These are phyloP conservation scores for Dryas iulia DNA, from an alignment of 1,140 invertebrate species.

Conservation along the genomic window DNA sequence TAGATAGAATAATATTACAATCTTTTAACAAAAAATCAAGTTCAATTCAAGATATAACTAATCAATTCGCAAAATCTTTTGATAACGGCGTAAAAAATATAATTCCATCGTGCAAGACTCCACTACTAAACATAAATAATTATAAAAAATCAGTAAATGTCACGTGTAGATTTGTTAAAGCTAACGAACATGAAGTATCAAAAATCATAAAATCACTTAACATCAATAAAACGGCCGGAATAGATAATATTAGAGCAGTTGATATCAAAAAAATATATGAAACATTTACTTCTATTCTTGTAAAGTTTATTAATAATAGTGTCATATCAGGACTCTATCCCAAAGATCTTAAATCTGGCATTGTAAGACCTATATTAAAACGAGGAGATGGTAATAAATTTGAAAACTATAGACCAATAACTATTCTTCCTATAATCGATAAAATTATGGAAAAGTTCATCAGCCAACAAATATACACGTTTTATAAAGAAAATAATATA, in stretches of 20 bases:
- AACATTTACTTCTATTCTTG: conserved; percentile 6
- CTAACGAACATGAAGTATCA: too few species aligned
- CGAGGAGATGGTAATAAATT: too few species aligned
- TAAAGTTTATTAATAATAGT: conserved; percentile 17
- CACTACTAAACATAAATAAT: conserved; percentile 3
- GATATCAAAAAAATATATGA: conserved; percentile 12
- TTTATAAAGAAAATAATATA: too few species aligned
- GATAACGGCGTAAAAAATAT: conserved; percentile 2
- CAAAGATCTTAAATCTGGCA: conserved; percentile 11
- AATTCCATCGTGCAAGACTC: neutral
- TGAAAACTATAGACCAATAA: too few species aligned
- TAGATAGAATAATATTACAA: conserved; percentile 7
- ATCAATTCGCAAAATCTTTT: conserved; percentile 14
- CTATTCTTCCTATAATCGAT: too few species aligned
- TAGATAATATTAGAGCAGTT: conserved; percentile 6
- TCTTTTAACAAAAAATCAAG: conserved; percentile 1
- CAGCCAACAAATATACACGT: too few species aligned
- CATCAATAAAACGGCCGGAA: conserved; percentile 8
- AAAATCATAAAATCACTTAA: too few species aligned
- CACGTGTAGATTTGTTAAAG: too few species aligned
- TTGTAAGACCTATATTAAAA: conserved; percentile 22
- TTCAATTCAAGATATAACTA: conserved; percentile 1
- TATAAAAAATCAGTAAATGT: neutral
- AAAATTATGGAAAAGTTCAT: too few species aligned
- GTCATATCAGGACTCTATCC: conserved; percentile 14